Conservation (phyloP, 1,140 invertebrate genomes). For the Drosophila mayri region DNA sequence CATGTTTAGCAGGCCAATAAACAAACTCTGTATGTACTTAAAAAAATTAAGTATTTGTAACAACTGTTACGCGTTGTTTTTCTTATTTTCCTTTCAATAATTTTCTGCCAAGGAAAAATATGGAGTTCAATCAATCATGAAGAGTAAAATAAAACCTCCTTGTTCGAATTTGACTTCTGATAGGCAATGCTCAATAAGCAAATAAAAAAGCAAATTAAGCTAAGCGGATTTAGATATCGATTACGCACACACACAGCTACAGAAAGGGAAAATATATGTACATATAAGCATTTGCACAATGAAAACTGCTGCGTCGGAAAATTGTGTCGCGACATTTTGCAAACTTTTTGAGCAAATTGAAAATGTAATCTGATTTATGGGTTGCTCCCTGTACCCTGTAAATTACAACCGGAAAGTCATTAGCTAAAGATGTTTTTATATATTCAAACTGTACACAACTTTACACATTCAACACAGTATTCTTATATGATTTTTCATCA, state of each 20-base stretch:
- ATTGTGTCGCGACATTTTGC: conserved; percentile 21
- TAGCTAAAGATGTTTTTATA: neutral
- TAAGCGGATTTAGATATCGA: conserved; percentile 45
- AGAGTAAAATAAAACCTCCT: conserved; percentile 9
- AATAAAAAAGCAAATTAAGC: conserved; percentile 43
- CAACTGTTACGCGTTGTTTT: too few species aligned
- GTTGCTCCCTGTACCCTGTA: conserved; percentile 4
- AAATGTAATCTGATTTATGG: conserved; percentile 30
- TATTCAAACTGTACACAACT: too few species aligned
- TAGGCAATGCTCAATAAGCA: conserved; percentile 14
- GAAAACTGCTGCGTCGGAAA: conserved; percentile 10
- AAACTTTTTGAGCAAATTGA: conserved; percentile 27
- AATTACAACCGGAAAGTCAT: conserved; percentile 2
- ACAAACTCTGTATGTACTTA: conserved; percentile 12
- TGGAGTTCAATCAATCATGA: conserved; percentile 30
- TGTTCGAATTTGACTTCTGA: conserved; percentile 27
- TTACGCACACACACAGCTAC: conserved; percentile 14
- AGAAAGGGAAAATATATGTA: neutral
- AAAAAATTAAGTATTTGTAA: conserved; percentile 18
- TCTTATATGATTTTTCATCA: neutral
- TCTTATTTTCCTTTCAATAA: conserved; percentile 1
- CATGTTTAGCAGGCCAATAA: conserved; percentile 20
- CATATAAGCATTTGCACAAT: neutral
- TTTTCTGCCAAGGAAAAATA: neutral
- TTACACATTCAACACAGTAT: too few species aligned